These are phyloP conservation scores for Formica aserva DNA, from an alignment of 2,888 invertebrate genomes.

Conservation along the genomic window DNA sequence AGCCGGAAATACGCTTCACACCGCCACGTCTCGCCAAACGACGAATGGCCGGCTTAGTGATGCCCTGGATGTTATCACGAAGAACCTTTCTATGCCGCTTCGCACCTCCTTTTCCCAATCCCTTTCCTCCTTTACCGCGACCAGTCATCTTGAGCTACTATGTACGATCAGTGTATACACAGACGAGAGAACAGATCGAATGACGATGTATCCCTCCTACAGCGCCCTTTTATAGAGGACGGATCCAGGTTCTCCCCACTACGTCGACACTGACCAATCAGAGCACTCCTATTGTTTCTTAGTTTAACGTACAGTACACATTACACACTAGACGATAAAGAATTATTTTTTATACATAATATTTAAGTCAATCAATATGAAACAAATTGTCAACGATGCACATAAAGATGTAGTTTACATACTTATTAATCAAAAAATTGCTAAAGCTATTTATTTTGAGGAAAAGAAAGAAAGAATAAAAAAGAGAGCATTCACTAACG, in stretches of 20 bases:
- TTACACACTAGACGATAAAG: not conserved
- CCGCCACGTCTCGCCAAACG: slow-evolving; percentile 89
- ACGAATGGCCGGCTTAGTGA: slow-evolving; percentile 92
- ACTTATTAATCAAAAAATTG: not conserved
- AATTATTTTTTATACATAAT: not conserved
- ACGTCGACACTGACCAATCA: slow-evolving; percentile 4
- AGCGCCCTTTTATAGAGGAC: not conserved
- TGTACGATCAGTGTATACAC: not conserved
- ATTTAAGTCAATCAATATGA: not conserved
- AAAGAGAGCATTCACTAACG: not conserved
- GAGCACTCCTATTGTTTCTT: not conserved
- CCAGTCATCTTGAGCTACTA: slow-evolving; percentile 86
- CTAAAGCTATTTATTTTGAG: not conserved
- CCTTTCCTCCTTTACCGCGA: slow-evolving; percentile 90
- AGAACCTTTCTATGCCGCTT: slow-evolving; percentile 92
- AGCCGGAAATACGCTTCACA: slow-evolving; percentile 88
- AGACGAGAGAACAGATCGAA: not conserved
- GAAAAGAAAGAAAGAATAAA: not conserved
- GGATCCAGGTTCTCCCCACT: not conserved
- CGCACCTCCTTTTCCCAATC: slow-evolving; percentile 87
- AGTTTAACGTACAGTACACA: too few relatives aligned
- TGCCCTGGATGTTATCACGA: slow-evolving; percentile 89
- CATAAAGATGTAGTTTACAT: not conserved
- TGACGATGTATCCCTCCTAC: not conserved
- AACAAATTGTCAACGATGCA: not conserved